A percentile compares a stretch with the other conserved stretches of the same genome.
Conservation (phyloP, 2,113 vertebrate species). For the Oreotragus oreotragus region DNA sequence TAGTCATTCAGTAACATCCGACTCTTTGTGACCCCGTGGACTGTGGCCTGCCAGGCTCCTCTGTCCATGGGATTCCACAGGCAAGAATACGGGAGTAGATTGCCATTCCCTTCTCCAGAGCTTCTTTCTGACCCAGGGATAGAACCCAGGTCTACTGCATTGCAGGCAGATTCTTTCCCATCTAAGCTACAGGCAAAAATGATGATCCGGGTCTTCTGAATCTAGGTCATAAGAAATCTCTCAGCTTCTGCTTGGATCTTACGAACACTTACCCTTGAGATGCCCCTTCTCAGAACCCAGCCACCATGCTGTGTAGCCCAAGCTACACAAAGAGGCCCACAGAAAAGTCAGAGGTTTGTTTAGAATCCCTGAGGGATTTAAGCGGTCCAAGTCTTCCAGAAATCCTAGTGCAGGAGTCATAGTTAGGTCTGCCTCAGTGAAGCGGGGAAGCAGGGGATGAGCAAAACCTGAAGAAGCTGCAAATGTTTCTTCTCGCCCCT, state of each 20-base stretch:
- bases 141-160: background rate
- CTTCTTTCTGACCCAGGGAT: background rate
- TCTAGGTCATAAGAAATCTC: background rate
- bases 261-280: background rate
- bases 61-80: background rate
- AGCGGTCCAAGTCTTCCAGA: background rate
- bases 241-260: background rate
- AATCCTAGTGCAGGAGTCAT: background rate
- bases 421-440: background rate
- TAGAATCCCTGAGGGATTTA: background rate
- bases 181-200: background rate
- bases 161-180: background rate
- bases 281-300: background rate
- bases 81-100: background rate
- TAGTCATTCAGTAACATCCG: rapidly evolving
- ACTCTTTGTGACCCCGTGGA: background rate
- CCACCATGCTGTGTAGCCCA: background rate
- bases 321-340: background rate
- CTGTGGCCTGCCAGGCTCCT: background rate
- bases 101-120: background rate
- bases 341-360: background rate
- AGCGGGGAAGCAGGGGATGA: background rate
- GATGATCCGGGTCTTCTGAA: background rate
- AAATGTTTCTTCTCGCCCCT: background rate
- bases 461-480: background rate